A percentile compares a stretch with the other conserved stretches of the same genome.
Evolutionary conservation across 2,888 invertebrate species (phyloP).

Genomic region (Latrodectus hesperus): DNA sequence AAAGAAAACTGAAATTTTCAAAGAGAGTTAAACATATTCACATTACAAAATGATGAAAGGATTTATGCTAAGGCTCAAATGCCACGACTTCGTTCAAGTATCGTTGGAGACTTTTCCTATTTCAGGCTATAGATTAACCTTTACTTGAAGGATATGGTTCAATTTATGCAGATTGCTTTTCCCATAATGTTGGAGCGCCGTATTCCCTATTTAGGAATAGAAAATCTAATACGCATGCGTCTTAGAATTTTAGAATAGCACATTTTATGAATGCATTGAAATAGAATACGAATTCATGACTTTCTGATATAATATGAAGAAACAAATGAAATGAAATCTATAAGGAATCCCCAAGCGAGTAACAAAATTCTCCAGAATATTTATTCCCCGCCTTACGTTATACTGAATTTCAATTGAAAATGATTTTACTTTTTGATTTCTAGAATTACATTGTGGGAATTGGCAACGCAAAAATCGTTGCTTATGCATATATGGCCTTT

Average conservation of each 20-base stretch:
- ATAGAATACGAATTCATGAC: conserved; percentile 3
- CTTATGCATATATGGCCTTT: not conserved
- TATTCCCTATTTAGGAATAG: conserved; percentile 22
- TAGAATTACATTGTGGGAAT: not conserved
- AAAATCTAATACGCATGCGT: conserved; percentile 25
- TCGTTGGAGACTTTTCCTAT: not conserved
- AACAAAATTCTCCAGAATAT: conserved; percentile 5
- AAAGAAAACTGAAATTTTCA: not conserved
- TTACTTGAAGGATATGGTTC: conserved; percentile 24
- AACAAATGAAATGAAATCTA: conserved; percentile 3
- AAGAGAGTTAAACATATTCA: not conserved
- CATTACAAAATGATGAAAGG: not conserved
- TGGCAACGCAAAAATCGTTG: not conserved
- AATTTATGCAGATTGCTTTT: conserved; percentile 61
- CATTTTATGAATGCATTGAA: conserved; percentile 12
- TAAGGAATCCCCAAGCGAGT: not conserved
- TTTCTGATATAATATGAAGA: conserved; percentile 5
- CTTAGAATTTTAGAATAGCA: not conserved
- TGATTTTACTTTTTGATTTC: conserved; percentile 5
- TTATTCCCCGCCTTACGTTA: not conserved
- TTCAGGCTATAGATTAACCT: conserved; percentile 4
- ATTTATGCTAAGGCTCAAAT: not conserved
- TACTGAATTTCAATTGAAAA: conserved; percentile 1
- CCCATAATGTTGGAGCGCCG: conserved; percentile 43
- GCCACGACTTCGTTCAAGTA: not conserved